Evolutionary conservation across 2,113 vertebrate genomes (phyloP).

Genomic region (Felis catus): F.catus_Fca126_mat1.0 CM031415.1:149496001-149496500

Average conservation of each 20-base stretch:
- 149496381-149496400: neutral
- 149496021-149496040: constrained; percentile 85
- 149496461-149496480: no score
- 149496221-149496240: neutral
- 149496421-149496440: neutral
- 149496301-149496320: neutral
- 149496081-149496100: constrained; percentile 84
- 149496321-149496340: neutral
- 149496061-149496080: constrained; percentile 88
- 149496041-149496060: constrained; percentile 78
- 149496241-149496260: neutral
- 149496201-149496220: neutral
- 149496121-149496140: neutral
- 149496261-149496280: neutral
- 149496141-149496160: neutral
- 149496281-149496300: neutral
- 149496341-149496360: neutral
- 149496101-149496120: constrained; percentile 73
- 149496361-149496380: neutral
- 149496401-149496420: neutral
- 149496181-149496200: neutral
- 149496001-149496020: constrained; percentile 83
- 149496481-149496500: neutral
- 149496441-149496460: neutral
- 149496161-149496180: constrained; percentile 24